These are phyloP conservation scores for Campoplex capitator DNA, from an alignment of 2,888 invertebrate species.

Conservation along the genomic window DNA sequence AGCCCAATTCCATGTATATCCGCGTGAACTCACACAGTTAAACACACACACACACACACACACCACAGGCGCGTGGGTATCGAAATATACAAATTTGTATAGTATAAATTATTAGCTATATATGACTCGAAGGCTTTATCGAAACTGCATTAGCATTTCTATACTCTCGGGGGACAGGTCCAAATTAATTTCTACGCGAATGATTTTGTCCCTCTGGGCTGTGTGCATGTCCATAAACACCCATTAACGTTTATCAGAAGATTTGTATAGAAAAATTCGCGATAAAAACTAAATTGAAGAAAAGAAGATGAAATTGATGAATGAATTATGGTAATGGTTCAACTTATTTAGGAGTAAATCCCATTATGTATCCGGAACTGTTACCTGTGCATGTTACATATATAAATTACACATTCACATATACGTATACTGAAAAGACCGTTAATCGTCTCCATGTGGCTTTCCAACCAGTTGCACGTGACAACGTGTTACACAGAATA, in stretches of 20 bases:
- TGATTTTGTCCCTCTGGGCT: constrained; percentile 42
- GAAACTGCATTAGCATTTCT: constrained; percentile 67
- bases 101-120: constrained; percentile 38
- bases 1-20: not conserved
- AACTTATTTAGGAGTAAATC: not conserved
- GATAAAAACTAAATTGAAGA: constrained; percentile 7
- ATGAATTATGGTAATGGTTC: not conserved
- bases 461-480: constrained; percentile 53
- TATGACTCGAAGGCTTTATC: constrained; percentile 55
- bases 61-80: too few relatives aligned
- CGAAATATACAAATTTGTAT: constrained; percentile 31
- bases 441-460: constrained; percentile 41
- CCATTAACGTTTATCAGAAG: constrained; percentile 21
- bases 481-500: constrained; percentile 37
- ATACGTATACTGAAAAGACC: constrained; percentile 13
- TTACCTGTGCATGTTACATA: not conserved
- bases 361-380: constrained; percentile 15
- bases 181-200: constrained; percentile 67
- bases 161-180: constrained; percentile 63
- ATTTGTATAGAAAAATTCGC: constrained; percentile 18
- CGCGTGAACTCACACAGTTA: not conserved
- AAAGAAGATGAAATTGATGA: not conserved
- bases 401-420: not conserved
- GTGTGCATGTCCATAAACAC: not conserved
- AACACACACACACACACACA: not conserved